These are phyloP conservation scores for Amblyjoppa fuscipennis DNA, from an alignment of 2,888 invertebrate genomes.

Conservation along the genomic window DNA sequence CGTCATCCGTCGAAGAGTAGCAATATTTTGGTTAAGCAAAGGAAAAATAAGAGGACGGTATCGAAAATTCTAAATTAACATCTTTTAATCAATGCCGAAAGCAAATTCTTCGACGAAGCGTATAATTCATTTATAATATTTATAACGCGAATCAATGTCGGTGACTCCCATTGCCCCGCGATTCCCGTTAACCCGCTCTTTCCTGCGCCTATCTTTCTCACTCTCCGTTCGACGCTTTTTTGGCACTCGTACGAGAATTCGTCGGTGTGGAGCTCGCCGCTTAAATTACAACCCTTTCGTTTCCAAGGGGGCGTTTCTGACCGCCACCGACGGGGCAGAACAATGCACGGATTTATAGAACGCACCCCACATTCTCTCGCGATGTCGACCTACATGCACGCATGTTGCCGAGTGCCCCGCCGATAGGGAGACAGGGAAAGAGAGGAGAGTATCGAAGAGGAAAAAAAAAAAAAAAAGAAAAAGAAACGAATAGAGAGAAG, in stretches of 20 bases:
- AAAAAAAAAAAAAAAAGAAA: constrained; percentile 2
- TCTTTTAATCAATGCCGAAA: too few relatives aligned
- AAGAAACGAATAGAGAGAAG: background rate
- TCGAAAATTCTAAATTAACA: too few relatives aligned
- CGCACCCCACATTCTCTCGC: constrained; percentile 59
- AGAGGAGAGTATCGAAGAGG: background rate
- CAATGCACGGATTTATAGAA: constrained; percentile 71
- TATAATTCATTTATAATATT: too few relatives aligned
- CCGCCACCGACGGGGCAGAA: constrained; percentile 64
- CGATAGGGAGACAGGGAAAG: constrained; percentile 13
- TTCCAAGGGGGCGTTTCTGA: constrained; percentile 70
- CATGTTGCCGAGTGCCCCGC: constrained; percentile 16
- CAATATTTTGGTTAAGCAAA: too few relatives aligned
- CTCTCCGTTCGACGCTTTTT: background rate
- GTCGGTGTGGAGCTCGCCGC: constrained; percentile 50
- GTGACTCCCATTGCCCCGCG: too few relatives aligned
- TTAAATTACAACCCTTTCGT: constrained; percentile 73
- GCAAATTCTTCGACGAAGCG: too few relatives aligned
- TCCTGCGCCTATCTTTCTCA: constrained; percentile 1
- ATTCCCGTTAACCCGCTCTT: too few relatives aligned
- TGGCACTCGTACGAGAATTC: constrained; percentile 31
- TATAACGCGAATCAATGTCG: too few relatives aligned
- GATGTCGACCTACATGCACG: constrained; percentile 65
- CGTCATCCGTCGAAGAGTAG: too few relatives aligned
- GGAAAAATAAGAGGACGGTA: too few relatives aligned